Base-by-base conservation (phyloP, 2,888 invertebrate genomes). In the Lasioglossum zephyrum region DNA sequence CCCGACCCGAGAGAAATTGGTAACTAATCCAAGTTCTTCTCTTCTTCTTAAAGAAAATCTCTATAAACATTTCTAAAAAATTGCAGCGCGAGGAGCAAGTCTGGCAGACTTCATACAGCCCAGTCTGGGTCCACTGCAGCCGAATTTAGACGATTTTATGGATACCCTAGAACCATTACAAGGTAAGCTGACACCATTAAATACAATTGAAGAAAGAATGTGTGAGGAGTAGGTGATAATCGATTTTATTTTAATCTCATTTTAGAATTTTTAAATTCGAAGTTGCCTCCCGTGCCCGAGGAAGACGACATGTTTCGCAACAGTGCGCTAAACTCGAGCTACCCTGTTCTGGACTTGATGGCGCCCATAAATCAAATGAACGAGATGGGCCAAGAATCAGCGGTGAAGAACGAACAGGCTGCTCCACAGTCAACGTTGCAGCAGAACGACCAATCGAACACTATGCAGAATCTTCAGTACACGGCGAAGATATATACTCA, bases 41-140 rank as follows among this genome's bases (percentile, higher is more conserved):
- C 44, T 22, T 26, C 26, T 26, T 60, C 11, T 2, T 1, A 9
- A n/a, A 26, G 26, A 4, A 60, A 75, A 63, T 4, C 73, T 36
- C 0, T 39, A n/a, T 3, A 6, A 36, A 36, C 18, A 18, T 22
- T 60, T 36, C 1, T 39, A 39, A 36, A 1, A n/a, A 76, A 73
- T 91, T 95, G 63, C 95, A 98, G 98, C 98, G 77, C 97, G 98
- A 95, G 97, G 97, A 90, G 98, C 98, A 79, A 98, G 97, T 93
- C 96, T 98, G 94, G 98, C 99, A 75, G 99, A 99, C 96, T 98
- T 99, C 94, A 99, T 99, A 95, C 99, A 99, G 96, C 99, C 99
- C 78, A 99, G 99, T 94, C 97, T 99, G 93, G 98, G 99, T 66
- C 99, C 99, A 79, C 96, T 99, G 86, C 99, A 99, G 95, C 99